phyloP scores from a whole-genome alignment of 2,113 vertebrate species.

The Brachyhypopomus occidentalis region DNA sequence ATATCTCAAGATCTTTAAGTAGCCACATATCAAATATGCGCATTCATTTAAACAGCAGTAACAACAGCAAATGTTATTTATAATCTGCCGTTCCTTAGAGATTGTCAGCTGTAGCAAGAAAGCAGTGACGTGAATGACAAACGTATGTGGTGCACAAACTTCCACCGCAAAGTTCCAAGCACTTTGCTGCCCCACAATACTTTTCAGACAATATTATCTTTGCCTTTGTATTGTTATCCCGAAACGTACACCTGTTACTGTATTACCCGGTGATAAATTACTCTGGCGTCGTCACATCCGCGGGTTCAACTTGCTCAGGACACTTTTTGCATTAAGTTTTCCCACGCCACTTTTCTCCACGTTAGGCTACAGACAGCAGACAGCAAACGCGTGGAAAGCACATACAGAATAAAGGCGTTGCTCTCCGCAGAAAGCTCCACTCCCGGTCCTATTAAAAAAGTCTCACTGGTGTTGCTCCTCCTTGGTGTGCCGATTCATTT shows the following conservation, averaged over 20 bases:
- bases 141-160: too few relatives aligned
- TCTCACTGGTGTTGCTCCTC: slow-evolving; percentile 36
- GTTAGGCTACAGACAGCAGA: slow-evolving; percentile 50
- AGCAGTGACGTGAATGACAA: background rate
- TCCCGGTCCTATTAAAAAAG: background rate
- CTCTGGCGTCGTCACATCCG: background rate
- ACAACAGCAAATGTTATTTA: background rate
- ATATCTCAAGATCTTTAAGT: background rate
- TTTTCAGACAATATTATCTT: too few relatives aligned
- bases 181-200: too few relatives aligned
- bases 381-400: background rate
- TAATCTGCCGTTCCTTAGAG: background rate
- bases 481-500: background rate
- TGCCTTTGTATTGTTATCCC: too few relatives aligned
- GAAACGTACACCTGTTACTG: too few relatives aligned
- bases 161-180: too few relatives aligned
- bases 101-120: slow-evolving; percentile 15
- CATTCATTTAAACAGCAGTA: background rate
- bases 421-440: too few relatives aligned
- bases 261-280: too few relatives aligned
- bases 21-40: background rate
- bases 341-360: slow-evolving; percentile 44
- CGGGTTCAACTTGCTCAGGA: slow-evolving; percentile 2
- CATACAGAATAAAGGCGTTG: too few relatives aligned
- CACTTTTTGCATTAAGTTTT: slow-evolving; percentile 62